A percentile compares a stretch with the other conserved stretches of the same genome.
phyloP scores from a whole-genome alignment of 2,888 invertebrate species.

The Orgyia antiqua region DNA sequence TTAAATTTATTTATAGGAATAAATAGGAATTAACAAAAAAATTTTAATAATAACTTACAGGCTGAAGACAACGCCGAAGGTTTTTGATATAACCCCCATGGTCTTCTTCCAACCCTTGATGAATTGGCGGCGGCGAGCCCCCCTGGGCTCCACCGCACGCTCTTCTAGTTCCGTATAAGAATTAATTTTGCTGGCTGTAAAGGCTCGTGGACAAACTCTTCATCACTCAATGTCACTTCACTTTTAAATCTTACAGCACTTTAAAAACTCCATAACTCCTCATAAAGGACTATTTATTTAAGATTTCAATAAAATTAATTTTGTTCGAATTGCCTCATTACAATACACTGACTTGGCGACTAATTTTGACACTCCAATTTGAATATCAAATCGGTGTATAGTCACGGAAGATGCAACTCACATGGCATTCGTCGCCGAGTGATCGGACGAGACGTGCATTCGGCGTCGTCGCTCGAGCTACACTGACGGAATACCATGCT shows the following conservation, averaged over 20 bases:
- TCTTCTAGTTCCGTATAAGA: constrained; percentile 61
- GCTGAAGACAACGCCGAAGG: constrained; percentile 87
- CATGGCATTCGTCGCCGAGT: constrained; percentile 22
- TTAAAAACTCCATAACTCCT: constrained; percentile 41
- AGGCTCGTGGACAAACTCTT: constrained; percentile 33
- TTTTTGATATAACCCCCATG: constrained; percentile 88
- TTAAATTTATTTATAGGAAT: too few relatives aligned
- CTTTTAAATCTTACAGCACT: constrained; percentile 39
- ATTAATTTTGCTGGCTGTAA: constrained; percentile 64
- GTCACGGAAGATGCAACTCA: constrained; percentile 40
- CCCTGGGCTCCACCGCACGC: constrained; percentile 65
- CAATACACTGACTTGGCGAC: constrained; percentile 51
- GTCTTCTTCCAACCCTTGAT: constrained; percentile 74
- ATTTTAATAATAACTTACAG: constrained; percentile 79
- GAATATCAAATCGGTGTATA: constrained; percentile 47
- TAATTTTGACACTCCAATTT: constrained; percentile 50
- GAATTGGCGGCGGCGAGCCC: constrained; percentile 72
- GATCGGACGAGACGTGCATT: constrained; percentile 15
- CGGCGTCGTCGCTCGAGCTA: constrained; percentile 33
- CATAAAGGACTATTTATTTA: constrained; percentile 20
- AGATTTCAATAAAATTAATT: constrained; percentile 24
- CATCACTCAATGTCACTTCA: constrained; percentile 58
- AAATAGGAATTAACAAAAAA: too few relatives aligned
- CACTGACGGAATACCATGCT: constrained; percentile 33
- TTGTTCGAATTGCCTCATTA: constrained; percentile 36